Conservation (phyloP, 2,888 invertebrate species). For the Cataglyphis livida region DNA sequence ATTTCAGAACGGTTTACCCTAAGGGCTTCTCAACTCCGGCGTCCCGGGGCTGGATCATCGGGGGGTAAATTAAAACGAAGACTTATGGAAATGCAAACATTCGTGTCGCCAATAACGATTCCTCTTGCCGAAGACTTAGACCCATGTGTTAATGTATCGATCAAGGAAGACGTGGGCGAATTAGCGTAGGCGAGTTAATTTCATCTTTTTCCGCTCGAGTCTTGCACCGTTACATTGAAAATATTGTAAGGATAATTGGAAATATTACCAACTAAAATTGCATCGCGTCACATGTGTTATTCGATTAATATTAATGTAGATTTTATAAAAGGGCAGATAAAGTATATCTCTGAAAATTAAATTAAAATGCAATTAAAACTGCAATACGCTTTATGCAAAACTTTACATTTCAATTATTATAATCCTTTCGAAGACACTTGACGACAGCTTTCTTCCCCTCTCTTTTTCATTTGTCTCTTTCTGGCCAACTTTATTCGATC, state of each 20-base stretch:
- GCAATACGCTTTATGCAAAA: background rate
- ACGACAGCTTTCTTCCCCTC: slow-evolving; percentile 2
- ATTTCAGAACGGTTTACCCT: slow-evolving; percentile 61
- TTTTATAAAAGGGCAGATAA: background rate
- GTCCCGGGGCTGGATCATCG: slow-evolving; percentile 66
- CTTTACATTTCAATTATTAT: background rate
- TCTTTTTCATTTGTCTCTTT: background rate
- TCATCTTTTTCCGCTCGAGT: background rate
- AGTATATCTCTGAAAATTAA: background rate
- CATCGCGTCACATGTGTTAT: background rate
- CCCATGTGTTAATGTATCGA: slow-evolving; percentile 14
- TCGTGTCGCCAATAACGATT: slow-evolving; percentile 50
- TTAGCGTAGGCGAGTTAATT: slow-evolving; percentile 31
- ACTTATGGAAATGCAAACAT: slow-evolving; percentile 73
- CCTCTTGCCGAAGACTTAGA: slow-evolving; percentile 35
- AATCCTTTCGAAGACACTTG: background rate
- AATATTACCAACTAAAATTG: background rate
- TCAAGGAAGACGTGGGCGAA: slow-evolving; percentile 24
- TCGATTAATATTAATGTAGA: background rate
- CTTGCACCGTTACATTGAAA: background rate
- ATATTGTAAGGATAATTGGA: background rate
- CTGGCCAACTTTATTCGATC: background rate
- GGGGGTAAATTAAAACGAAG: slow-evolving; percentile 80
- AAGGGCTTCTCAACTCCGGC: slow-evolving; percentile 69
- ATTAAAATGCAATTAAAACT: background rate